Base-by-base conservation (phyloP, 2,113 vertebrate species). In the Pavo muticus region DNA sequence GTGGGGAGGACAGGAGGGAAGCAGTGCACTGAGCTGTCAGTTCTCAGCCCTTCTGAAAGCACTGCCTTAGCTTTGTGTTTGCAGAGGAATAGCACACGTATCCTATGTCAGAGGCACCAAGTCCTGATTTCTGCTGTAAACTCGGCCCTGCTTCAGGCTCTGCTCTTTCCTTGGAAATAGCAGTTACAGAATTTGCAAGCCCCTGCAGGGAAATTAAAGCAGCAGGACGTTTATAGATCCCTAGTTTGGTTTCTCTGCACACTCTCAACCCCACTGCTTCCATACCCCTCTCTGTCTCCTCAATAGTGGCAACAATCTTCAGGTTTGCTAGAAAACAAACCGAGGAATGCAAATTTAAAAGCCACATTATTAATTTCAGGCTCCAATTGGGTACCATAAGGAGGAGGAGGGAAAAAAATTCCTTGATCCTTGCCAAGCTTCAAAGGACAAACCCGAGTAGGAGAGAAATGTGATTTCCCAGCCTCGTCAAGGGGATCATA, bases 381-480 rank as follows among this genome's bases (percentile, higher is more conserved):
- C 87, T 90, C 93, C 79, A 84, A 83, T 69, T 84, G 92, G 79
- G 80, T 96, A 96, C 92, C 88, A 95, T 92, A 95, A 96, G 88
- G 87, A 92, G 93, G 91, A 94, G 88, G 81, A 88, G 73, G 35
- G 78, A 86, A 60, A 60, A 29, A 27, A 37, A 61, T 8, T 42
- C 75, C 74, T 88, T 14, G 3, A 88, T 95, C 74, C 75, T 93
- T 95, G 52, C 94, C n/a, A 61, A 91, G 94, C 95, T 96, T 96
- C 94, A 91, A 96, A 97, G 89, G 95, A 95, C 93, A 96, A 90
- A 96, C 85, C 87, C 40, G 21, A 93, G 75, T 52, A 61, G 87
- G 88, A 95, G 86, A 89, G 94, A 94, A 93, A 95, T 91, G 79
- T 78, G 95, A 86, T 93, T 95, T 93, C 95, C 96, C 90, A 84